Evolutionary conservation across 2,888 invertebrate species (phyloP).

Genomic region (Spialia ferax): DNA sequence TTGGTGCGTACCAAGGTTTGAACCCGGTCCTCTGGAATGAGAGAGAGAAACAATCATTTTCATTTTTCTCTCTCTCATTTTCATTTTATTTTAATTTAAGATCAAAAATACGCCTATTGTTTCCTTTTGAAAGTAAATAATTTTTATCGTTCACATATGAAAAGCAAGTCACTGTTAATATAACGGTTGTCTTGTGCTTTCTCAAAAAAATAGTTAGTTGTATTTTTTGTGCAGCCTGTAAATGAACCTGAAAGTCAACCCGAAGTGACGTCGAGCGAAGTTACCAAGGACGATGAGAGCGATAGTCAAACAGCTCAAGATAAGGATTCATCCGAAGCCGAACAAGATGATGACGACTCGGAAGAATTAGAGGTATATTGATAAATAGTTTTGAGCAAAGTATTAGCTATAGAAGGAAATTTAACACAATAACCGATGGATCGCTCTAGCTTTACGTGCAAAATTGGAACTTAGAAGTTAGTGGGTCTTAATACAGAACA

Average conservation of each 20-base stretch:
- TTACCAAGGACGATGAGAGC: constrained; percentile 51
- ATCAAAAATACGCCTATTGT: too few species aligned
- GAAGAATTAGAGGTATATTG: constrained; percentile 88
- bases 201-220: background rate
- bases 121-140: too few species aligned
- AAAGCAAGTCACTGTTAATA: too few species aligned
- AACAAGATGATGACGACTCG: constrained; percentile 89
- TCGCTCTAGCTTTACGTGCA: background rate
- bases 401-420: background rate
- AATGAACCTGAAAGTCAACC: constrained; percentile 54
- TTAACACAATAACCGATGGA: background rate
- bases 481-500: too few species aligned
- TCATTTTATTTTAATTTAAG: too few species aligned
- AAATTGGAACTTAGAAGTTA: background rate
- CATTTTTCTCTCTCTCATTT: too few species aligned
- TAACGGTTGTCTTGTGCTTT: background rate
- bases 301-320: constrained; percentile 67
- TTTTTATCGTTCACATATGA: too few species aligned
- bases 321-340: constrained; percentile 85
- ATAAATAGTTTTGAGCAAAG: background rate
- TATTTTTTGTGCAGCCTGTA: constrained; percentile 53
- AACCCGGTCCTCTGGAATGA: too few species aligned
- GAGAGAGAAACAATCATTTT: too few species aligned
- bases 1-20: too few species aligned
- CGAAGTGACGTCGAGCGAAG: constrained; percentile 43